These are phyloP conservation scores for Acronicta aceris DNA, from an alignment of 2,888 invertebrate genomes.

Conservation along the genomic window DNA sequence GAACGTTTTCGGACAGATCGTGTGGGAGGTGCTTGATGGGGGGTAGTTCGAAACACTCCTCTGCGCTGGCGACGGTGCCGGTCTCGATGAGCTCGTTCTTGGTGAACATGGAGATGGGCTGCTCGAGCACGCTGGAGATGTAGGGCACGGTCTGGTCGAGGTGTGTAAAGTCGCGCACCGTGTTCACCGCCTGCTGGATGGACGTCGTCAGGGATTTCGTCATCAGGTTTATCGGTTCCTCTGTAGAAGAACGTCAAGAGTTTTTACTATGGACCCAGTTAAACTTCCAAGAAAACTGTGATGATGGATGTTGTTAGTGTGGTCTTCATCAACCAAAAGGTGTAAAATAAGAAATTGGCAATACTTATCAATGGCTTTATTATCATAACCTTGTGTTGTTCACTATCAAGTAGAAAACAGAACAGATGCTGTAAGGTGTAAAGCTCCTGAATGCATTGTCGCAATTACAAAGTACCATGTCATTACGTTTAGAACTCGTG, in stretches of 20 bases:
- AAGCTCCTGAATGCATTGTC: too few species aligned
- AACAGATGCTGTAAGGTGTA: too few species aligned
- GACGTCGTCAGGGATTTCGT: constrained; percentile 82
- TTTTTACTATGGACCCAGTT: neutral
- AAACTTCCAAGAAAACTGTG: neutral
- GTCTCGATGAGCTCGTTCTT: constrained; percentile 74
- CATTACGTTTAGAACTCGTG: too few species aligned
- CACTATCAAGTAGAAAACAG: neutral
- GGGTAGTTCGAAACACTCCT: constrained; percentile 93
- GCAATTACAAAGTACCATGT: too few species aligned
- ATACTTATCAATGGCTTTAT: neutral
- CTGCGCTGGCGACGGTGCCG: constrained; percentile 88
- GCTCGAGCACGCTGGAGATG: constrained; percentile 80
- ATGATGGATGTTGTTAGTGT: too few species aligned
- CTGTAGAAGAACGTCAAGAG: constrained; percentile 60
- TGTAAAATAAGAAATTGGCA: neutral
- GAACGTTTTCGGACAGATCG: constrained; percentile 80
- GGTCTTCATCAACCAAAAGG: too few species aligned
- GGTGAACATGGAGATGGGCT: constrained; percentile 77
- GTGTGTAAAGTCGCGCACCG: constrained; percentile 79
- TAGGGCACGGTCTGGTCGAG: constrained; percentile 80
- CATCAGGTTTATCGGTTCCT: constrained; percentile 78
- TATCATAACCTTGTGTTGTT: neutral
- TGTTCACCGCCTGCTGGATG: constrained; percentile 82
- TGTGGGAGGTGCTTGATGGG: constrained; percentile 87